Conservation (phyloP, 2,113 vertebrate genomes). For the Hippopotamus amphibius region DNA sequence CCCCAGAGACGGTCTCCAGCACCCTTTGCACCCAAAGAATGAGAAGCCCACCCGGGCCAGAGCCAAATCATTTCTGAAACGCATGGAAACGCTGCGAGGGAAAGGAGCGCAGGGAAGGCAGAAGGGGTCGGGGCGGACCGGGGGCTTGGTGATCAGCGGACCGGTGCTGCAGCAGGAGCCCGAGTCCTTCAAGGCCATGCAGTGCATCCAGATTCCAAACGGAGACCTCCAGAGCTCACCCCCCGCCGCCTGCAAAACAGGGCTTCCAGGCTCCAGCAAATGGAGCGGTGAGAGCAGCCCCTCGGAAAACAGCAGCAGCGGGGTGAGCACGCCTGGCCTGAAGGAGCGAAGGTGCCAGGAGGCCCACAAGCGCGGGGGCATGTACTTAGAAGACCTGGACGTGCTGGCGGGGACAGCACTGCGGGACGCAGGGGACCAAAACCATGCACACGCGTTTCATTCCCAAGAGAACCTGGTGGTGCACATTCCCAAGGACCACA, state of each 20-base stretch:
- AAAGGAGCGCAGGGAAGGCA: conserved; percentile 90
- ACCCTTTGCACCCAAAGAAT: conserved; percentile 90
- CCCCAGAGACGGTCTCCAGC: conserved; percentile 85
- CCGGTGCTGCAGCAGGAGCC: conserved; percentile 93
- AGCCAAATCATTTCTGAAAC: conserved; percentile 94
- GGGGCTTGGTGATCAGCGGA: conserved; percentile 91
- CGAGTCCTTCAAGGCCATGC: conserved; percentile 90
- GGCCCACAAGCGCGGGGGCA: conserved; percentile 93
- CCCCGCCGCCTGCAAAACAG: conserved; percentile 75
- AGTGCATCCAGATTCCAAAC: conserved; percentile 90
- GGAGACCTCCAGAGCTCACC: conserved; percentile 84
- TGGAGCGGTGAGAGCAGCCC: conserved; percentile 91
- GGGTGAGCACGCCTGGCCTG: conserved; percentile 89
- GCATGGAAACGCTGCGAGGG: conserved; percentile 94
- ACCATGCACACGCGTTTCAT: conserved; percentile 91
- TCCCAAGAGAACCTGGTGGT: conserved; percentile 97
- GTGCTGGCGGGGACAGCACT: conserved; percentile 87
- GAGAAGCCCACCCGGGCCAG: conserved; percentile 90
- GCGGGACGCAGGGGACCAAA: conserved; percentile 88
- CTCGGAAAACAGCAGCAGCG: conserved; percentile 89
- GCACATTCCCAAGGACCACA: conserved; percentile 97
- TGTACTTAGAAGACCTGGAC: conserved; percentile 95
- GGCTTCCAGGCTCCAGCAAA: conserved; percentile 81
- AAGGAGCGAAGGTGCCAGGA: conserved; percentile 92
- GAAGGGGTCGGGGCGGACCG: conserved; percentile 86